Conservation (phyloP, 30 jellyfish, hydroid and myxozoan genomes). For the Catostylus mosaicus region DNA sequence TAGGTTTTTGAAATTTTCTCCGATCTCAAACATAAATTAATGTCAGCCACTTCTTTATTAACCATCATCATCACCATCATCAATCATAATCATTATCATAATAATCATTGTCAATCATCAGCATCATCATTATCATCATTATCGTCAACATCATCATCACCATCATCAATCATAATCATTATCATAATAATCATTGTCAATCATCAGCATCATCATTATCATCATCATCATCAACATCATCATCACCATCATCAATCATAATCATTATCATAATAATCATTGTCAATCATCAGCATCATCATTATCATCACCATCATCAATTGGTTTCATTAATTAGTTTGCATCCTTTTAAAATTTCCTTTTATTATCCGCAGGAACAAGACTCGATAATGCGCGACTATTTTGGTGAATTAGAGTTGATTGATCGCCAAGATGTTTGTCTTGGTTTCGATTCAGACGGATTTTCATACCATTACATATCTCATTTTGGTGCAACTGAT, state of each 20-base stretch:
- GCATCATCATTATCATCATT: neutral
- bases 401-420: slow-evolving; percentile 65
- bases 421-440: slow-evolving; percentile 85
- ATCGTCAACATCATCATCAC: neutral
- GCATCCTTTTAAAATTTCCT: neutral
- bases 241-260: neutral
- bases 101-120: neutral
- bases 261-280: no score
- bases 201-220: neutral
- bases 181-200: neutral
- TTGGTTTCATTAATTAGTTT: neutral
- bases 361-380: slow-evolving; percentile 52
- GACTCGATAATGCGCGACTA: slow-evolving; percentile 73
- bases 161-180: neutral
- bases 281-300: neutral
- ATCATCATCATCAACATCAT: neutral
- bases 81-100: no score
- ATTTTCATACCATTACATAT: slow-evolving; percentile 78
- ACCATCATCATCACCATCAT: neutral
- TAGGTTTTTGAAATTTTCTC: slow-evolving; percentile 10
- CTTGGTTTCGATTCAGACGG: slow-evolving; percentile 81
- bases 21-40: neutral
- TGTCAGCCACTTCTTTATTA: neutral
- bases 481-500: slow-evolving; percentile 85
- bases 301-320: neutral